Evolutionary conservation across 2,888 invertebrate genomes (phyloP).

Genomic region (Drosophila fulvimacula): DNA sequence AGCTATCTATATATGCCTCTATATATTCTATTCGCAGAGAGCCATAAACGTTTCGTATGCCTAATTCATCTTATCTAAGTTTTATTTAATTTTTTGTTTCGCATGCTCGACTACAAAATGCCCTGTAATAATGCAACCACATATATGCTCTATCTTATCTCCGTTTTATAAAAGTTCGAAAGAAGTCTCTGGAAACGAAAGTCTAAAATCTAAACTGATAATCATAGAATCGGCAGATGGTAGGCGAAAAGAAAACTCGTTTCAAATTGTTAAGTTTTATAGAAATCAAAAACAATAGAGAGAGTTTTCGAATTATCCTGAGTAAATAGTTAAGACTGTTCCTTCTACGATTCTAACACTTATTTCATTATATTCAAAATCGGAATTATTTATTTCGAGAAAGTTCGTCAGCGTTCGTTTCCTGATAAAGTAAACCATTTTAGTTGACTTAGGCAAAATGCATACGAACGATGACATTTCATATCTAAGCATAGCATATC

Average conservation of each 20-base stretch:
- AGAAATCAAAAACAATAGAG: no score
- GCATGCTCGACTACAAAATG: neutral
- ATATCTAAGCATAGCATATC: neutral
- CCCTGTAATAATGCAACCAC: neutral
- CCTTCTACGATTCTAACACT: neutral
- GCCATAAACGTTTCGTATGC: neutral
- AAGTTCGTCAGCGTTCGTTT: neutral
- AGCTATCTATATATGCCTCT: constrained; percentile 1
- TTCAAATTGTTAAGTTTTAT: neutral
- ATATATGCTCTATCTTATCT: neutral
- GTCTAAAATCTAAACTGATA: neutral
- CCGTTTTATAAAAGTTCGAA: neutral
- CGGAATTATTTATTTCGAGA: neutral
- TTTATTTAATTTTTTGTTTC: neutral
- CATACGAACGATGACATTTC: neutral
- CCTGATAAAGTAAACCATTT: neutral
- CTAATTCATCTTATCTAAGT: neutral
- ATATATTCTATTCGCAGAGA: neutral
- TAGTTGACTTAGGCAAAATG: neutral
- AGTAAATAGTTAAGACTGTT: neutral
- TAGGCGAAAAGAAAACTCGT: no score
- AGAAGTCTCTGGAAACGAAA: constrained; percentile 2
- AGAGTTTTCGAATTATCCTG: neutral
- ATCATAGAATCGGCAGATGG: neutral
- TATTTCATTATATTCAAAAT: neutral